These are phyloP conservation scores for Perizoma flavofasciatum DNA, from an alignment of 2,888 invertebrate genomes.

Conservation along the genomic window DNA sequence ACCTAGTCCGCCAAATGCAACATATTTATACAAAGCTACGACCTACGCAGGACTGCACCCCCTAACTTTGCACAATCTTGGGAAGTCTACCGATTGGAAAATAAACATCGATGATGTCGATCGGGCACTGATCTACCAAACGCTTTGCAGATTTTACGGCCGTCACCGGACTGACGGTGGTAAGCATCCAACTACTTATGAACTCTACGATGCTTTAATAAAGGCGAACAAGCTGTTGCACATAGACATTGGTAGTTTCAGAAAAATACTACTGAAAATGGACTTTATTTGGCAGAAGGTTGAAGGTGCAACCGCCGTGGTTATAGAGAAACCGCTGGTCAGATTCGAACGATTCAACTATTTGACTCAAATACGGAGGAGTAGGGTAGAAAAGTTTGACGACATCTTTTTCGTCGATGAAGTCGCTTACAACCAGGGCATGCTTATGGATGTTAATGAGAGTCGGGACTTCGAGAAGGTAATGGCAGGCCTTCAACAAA, in stretches of 20 bases:
- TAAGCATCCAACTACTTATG: slow-evolving; percentile 43
- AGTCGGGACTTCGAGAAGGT: slow-evolving; percentile 11
- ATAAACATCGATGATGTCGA: slow-evolving; percentile 32
- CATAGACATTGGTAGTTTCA: slow-evolving; percentile 47
- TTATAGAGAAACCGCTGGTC: slow-evolving; percentile 52
- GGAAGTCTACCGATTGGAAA: background rate
- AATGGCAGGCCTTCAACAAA: slow-evolving; percentile 21
- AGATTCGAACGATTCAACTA: slow-evolving; percentile 51
- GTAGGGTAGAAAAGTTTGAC: slow-evolving; percentile 18
- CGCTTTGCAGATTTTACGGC: slow-evolving; percentile 41
- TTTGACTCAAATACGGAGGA: slow-evolving; percentile 41
- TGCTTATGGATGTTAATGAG: slow-evolving; percentile 18
- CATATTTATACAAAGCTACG: background rate
- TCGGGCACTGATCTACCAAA: slow-evolving; percentile 40
- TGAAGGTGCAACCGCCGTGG: slow-evolving; percentile 18
- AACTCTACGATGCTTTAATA: slow-evolving; percentile 40
- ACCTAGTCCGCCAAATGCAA: too few relatives aligned
- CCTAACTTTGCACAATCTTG: slow-evolving; percentile 15
- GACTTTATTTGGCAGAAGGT: slow-evolving; percentile 51
- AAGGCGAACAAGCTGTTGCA: slow-evolving; percentile 37
- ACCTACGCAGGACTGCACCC: slow-evolving; percentile 38
- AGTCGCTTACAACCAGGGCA: slow-evolving; percentile 25
- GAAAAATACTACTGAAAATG: slow-evolving; percentile 46
- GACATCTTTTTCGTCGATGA: slow-evolving; percentile 47
- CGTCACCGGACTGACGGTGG: slow-evolving; percentile 1